phyloP scores from a whole-genome alignment of 2,888 invertebrate genomes.

The Dusona sp. region DNA sequence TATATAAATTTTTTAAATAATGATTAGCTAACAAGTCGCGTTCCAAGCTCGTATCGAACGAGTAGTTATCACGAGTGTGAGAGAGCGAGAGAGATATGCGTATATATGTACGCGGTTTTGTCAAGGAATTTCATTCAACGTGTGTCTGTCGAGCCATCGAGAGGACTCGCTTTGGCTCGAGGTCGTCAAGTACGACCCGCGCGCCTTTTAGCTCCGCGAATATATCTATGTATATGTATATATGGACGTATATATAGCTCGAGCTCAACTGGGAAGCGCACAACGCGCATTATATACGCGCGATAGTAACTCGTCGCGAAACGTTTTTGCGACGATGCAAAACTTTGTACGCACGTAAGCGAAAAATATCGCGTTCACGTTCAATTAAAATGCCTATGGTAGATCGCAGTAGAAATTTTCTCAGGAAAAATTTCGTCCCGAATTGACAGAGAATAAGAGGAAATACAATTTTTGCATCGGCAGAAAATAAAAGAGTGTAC shows the following conservation, averaged over 20 bases:
- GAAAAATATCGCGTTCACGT: slow-evolving; percentile 16
- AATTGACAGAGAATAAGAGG: not conserved
- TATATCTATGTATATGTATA: slow-evolving; percentile 13
- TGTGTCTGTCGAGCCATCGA: slow-evolving; percentile 39
- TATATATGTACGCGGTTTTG: slow-evolving; percentile 19
- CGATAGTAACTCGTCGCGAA: not conserved
- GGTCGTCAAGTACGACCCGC: slow-evolving; percentile 61
- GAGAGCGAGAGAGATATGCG: slow-evolving; percentile 3
- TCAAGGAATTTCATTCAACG: slow-evolving; percentile 68
- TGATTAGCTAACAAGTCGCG: slow-evolving; percentile 7
- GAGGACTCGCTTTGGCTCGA: slow-evolving; percentile 53
- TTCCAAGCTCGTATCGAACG: slow-evolving; percentile 17
- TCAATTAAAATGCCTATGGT: not conserved
- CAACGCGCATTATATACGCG: not conserved
- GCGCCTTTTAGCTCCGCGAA: slow-evolving; percentile 35
- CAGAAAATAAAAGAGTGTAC: not conserved
- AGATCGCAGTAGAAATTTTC: not conserved
- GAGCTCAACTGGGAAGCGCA: slow-evolving; percentile 26
- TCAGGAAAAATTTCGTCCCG: not conserved
- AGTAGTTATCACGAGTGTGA: slow-evolving; percentile 14
- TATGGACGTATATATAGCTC: not conserved
- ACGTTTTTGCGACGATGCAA: slow-evolving; percentile 20
- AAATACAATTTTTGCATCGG: not conserved
- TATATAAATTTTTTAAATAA: not conserved
- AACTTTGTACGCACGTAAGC: slow-evolving; percentile 4